Percentiles rank a stretch among this genome's conserved stretches.
These are phyloP conservation scores for Apostichopus californicus DNA, from an alignment of 35 echinoderm and acorn worm genomes.

Conservation along the genomic window DNA sequence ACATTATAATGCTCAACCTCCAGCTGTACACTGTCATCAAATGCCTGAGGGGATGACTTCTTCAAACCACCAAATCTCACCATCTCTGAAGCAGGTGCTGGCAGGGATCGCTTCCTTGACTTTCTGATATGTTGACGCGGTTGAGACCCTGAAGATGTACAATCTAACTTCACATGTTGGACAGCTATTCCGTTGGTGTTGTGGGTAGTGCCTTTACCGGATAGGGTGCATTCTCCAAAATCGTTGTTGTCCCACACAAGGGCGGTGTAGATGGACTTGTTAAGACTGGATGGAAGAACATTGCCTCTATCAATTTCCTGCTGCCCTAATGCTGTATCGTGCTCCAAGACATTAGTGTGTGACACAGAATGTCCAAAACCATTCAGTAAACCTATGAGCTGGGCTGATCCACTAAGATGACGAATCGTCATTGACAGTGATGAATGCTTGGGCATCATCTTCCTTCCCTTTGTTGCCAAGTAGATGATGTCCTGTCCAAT, in stretches of 20 bases:
- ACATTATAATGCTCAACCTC: too few relatives aligned
- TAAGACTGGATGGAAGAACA: too few relatives aligned
- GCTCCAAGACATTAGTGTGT: constrained; percentile 4
- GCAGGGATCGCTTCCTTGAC: background rate
- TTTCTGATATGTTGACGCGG: background rate
- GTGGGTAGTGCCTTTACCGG: constrained; percentile 64
- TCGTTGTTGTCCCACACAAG: constrained; percentile 81
- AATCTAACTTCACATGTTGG: background rate
- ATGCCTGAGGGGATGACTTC: background rate
- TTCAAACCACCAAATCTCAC: constrained; percentile 39
- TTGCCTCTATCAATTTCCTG: too few relatives aligned
- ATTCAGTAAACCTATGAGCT: constrained; percentile 43
- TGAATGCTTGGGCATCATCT: constrained; percentile 37
- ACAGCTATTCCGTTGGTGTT: constrained; percentile 51
- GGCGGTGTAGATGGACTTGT: too few relatives aligned
- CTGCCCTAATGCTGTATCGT: too few relatives aligned
- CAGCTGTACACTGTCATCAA: too few relatives aligned
- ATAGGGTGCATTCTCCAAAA: background rate
- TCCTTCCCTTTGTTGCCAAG: background rate
- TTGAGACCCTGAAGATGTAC: too few relatives aligned
- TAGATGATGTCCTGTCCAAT: constrained; percentile 56
- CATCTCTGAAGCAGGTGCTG: background rate
- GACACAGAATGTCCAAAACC: constrained; percentile 69
- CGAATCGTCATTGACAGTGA: constrained; percentile 56
- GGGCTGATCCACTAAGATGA: constrained; percentile 61